A percentile compares a stretch with the other conserved stretches of the same genome.
phyloP scores from a whole-genome alignment of 2,113 vertebrate species.

The Eleginops maclovinus region DNA sequence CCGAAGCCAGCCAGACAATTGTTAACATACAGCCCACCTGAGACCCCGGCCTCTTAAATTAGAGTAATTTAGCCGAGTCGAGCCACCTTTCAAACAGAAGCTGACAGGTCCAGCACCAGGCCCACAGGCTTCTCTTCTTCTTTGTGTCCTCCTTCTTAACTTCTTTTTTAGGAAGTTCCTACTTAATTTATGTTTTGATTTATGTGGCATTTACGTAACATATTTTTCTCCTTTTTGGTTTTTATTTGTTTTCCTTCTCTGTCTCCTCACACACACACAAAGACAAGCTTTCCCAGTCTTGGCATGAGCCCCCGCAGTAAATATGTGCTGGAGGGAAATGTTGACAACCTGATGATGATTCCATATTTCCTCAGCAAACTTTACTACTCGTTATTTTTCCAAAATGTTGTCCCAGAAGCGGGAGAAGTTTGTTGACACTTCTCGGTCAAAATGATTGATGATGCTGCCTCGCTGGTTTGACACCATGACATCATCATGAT shows the following conservation, averaged over 20 bases:
- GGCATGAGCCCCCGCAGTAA: background rate
- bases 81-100: constrained; percentile 43
- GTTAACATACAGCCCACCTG: constrained; percentile 54
- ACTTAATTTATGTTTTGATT: background rate
- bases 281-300: background rate
- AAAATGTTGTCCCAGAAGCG: background rate
- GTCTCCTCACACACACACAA: background rate
- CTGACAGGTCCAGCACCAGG: constrained; percentile 17
- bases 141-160: background rate
- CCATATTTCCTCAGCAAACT: constrained; percentile 17
- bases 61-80: constrained; percentile 39
- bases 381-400: constrained; percentile 14
- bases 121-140: background rate
- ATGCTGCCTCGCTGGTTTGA: background rate
- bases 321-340: constrained; percentile 17
- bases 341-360: constrained; percentile 31
- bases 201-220: background rate
- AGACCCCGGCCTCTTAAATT: constrained; percentile 51
- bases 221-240: background rate
- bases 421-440: background rate
- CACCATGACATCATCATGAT: background rate
- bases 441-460: constrained; percentile 1
- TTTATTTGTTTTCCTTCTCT: background rate
- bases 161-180: background rate
- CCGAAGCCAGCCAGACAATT: constrained; percentile 43